Conservation (phyloP, 2,888 invertebrate genomes). For the Tipula helvola region DNA sequence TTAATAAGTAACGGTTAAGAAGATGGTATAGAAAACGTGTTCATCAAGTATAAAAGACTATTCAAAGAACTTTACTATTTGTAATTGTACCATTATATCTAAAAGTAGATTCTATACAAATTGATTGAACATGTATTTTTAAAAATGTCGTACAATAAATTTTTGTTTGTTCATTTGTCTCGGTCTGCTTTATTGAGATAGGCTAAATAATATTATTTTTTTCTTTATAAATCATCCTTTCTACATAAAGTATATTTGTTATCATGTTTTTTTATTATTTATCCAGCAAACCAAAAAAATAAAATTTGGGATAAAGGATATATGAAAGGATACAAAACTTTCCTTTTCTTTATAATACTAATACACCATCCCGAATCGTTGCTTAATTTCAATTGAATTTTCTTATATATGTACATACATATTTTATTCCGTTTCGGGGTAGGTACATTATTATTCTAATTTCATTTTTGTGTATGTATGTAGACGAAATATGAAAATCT, state of each 20-base stretch:
- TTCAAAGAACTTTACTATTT: no score
- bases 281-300: not conserved
- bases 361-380: not conserved
- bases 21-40: no score
- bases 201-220: not conserved
- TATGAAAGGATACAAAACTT: not conserved
- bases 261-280: not conserved
- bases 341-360: not conserved
- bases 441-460: slow-evolving; percentile 4
- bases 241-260: not conserved
- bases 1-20: no score
- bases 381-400: not conserved
- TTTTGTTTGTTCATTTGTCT: not conserved
- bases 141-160: not conserved
- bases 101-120: not conserved
- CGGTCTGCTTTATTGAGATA: not conserved
- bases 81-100: no score
- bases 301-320: not conserved
- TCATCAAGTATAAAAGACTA: no score
- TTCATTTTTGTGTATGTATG: not conserved
- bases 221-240: not conserved
- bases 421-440: not conserved
- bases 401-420: not conserved
- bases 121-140: not conserved
- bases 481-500: not conserved